Base-by-base conservation (phyloP, 2,888 invertebrate genomes). In the Deilephila porcellus region DNA sequence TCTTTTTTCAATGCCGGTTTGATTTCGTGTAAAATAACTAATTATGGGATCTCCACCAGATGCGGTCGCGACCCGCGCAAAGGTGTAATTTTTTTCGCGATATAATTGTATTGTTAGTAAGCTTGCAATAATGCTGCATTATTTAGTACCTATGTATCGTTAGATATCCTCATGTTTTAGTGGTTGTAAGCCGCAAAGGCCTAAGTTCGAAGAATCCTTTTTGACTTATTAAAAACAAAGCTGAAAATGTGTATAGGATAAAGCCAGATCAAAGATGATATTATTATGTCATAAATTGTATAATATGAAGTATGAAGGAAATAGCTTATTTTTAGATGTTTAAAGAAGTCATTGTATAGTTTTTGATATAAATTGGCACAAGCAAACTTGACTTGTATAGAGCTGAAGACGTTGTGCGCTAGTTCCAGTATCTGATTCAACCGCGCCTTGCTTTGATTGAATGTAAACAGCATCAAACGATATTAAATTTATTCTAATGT, bases 21-120 rank as follows among this genome's bases (percentile, higher is more conserved):
- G 76, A 81, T 80, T 83, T 82, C 75, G 80, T 82, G 76, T 78
- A 79, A 75, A 78, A 80, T 80, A 79, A 79, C 76, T 82, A 71
- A 59, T 67, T 76, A 74, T 72, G 64, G 64, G 37, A 8, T 52
- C 71, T 45, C n/a, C 45, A 62, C 67, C 59, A 70, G 74, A 67
- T 67, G 67, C 45, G 37, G 25, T 20, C 25, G 25, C 52, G 37
- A 37, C 45, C 20, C 20, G 20, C 14, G 8, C 19, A 56, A n/a
- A 63, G 34, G 52, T 67, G 45, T 52, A 7, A 52, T 25, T 52
- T 67, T 45, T 67, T 52, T 67, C 17, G 67, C 67, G 25, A 19
- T 45, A 25, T 52, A 52, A 4, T 4, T 19, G 17, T 6, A 17
- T 45, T n/a, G 45, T 45, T 52, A 7, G 11, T 11, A 14, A 60